Base-by-base conservation (phyloP, 2,113 vertebrate genomes). In the Mugil cephalus region DNA sequence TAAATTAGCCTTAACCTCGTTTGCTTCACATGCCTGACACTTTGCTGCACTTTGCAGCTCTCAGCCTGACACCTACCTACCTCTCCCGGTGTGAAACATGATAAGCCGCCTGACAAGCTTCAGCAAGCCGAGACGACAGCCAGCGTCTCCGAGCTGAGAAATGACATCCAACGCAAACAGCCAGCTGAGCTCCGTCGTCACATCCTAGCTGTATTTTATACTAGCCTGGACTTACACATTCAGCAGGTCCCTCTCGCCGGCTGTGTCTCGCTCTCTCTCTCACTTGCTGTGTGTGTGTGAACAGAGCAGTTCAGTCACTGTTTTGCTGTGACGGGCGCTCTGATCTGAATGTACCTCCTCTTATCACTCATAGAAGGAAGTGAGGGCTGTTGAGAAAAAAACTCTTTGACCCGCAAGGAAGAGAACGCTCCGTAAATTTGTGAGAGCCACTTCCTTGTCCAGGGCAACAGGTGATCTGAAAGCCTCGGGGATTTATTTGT, bases 311-410 rank as follows among this genome's bases (percentile, higher is more conserved):
- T 74, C 48, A 42, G 4, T 51, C 43, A 15, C n/a, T 17, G 54
- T 47, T 11, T 54, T 36, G 14, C 34, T 61, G 13, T 70, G 64
- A 61, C 48, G 52, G 46, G 39, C 60, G 39, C 30, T 17, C 21
- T 43, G 15, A 7, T 66, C 21, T 18, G 35, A 65, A 74, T 71
- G 55, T 46, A 50, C 51, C 54, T 10, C 66, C 48, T 76, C 64
- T 71, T 77, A 79, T 90, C 70, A 77, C 69, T 85, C 89, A 81
- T 39, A 88, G 78, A 79, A 93, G 89, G 92, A 92, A 93, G 91
- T 91, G 17, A 46, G 12, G 34, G 60, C 52, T 68, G 53, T 39
- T 66, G 71, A 78, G 61, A 38, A 50, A 76, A 66, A 54, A 54
- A 56, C 39, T 13, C 14, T 34, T 15, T 17, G 45, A 48, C 35